These are phyloP conservation scores for Rhinoderma darwinii DNA, from an alignment of 2,113 vertebrate genomes.

Conservation along the genomic window DNA sequence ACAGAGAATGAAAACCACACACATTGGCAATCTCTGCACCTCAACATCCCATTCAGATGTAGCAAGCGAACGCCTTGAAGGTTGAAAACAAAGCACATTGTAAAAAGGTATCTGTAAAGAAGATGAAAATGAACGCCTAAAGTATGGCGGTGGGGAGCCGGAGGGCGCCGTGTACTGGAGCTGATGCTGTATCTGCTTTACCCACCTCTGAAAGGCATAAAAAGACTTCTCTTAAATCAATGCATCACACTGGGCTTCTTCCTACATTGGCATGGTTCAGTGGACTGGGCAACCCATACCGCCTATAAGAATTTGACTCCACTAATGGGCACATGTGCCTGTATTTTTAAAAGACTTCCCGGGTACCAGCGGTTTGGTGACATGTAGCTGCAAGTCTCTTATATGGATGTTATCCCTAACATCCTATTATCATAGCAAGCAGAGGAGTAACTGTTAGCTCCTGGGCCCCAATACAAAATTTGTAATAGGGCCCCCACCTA, in stretches of 20 bases:
- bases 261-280: background rate
- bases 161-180: background rate
- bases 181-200: background rate
- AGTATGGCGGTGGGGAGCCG: background rate
- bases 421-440: no score
- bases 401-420: no score
- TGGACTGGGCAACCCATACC: background rate
- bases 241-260: background rate
- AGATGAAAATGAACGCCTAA: background rate
- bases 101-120: background rate
- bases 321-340: background rate
- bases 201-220: background rate
- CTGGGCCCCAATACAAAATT: no score
- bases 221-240: background rate
- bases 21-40: background rate
- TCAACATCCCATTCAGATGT: background rate
- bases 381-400: no score
- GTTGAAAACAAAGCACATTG: conserved; percentile 16
- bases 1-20: background rate
- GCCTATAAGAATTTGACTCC: background rate
- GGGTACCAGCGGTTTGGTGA: no score
- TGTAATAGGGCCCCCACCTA: no score
- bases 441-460: no score
- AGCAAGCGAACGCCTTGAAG: background rate
- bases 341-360: no score